phyloP scores from a whole-genome alignment of 2,113 vertebrate species.

The Eubucco bourcierii region DNA sequence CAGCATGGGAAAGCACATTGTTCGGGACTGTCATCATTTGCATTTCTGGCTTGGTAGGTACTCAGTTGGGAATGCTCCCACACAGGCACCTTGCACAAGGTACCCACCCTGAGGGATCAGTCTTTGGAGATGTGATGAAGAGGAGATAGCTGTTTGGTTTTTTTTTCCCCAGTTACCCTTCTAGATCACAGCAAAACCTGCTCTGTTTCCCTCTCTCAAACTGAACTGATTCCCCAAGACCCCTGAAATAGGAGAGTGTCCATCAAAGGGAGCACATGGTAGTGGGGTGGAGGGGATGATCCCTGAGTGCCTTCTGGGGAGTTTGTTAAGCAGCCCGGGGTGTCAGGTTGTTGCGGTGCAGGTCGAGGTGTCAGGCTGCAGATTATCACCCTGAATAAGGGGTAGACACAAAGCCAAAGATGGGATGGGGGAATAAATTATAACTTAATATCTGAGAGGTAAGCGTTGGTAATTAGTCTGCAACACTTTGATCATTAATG shows the following conservation, averaged over 20 bases:
- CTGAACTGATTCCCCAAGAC: not conserved
- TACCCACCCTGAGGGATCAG: not conserved
- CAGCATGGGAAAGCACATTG: not conserved
- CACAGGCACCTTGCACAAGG: not conserved
- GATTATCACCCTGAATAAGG: not conserved
- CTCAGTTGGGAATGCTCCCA: not conserved
- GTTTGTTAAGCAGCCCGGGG: not conserved
- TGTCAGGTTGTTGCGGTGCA: not conserved
- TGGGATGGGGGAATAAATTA: slow-evolving; percentile 41
- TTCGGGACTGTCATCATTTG: slow-evolving; percentile 29
- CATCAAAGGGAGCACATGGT: not conserved
- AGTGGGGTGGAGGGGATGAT: not conserved
- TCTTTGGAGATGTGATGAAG: not conserved
- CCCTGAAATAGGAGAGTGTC: not conserved
- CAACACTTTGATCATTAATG: slow-evolving; percentile 80
- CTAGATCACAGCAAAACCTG: not conserved
- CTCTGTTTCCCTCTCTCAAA: not conserved
- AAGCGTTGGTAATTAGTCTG: slow-evolving; percentile 78
- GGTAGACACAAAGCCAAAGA: not conserved
- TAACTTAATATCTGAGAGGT: slow-evolving; percentile 77
- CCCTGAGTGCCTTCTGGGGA: not conserved
- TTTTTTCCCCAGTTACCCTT: not conserved
- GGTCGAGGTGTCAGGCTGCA: not conserved
- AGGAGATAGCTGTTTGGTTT: not conserved
- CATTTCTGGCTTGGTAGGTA: slow-evolving; percentile 16